A percentile compares a stretch with the other conserved stretches of the same genome.
Conservation (phyloP, 2,888 invertebrate genomes). For the Dolichomitus sp. region DNA sequence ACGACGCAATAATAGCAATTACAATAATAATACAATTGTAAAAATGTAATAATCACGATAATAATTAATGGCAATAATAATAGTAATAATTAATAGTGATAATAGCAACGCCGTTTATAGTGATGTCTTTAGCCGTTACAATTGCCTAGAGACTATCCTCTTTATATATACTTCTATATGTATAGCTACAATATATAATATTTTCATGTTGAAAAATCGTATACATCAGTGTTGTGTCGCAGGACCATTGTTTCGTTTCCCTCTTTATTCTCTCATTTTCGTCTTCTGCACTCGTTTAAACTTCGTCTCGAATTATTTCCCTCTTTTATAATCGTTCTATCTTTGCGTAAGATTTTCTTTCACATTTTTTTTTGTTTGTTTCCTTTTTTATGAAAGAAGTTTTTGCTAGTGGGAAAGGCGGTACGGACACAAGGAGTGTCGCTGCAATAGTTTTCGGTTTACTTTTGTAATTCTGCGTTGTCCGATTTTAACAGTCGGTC, state of each 20-base stretch:
- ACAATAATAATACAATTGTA: slow-evolving; percentile 77
- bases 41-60: slow-evolving; percentile 75
- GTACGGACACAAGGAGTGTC: slow-evolving; percentile 66
- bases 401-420: slow-evolving; percentile 67
- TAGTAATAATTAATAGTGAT: slow-evolving; percentile 71
- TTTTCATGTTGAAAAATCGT: slow-evolving; percentile 87
- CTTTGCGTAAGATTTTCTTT: slow-evolving; percentile 28
- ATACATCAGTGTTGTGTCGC: slow-evolving; percentile 87
- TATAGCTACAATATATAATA: slow-evolving; percentile 86
- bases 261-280: slow-evolving; percentile 59
- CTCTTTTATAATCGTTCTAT: slow-evolving; percentile 47
- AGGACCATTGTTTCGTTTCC: slow-evolving; percentile 84
- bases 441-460: not conserved
- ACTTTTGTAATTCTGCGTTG: not conserved
- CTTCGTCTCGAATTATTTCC: slow-evolving; percentile 64
- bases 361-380: slow-evolving; percentile 42
- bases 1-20: slow-evolving; percentile 73
- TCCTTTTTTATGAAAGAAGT: slow-evolving; percentile 61
- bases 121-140: slow-evolving; percentile 81
- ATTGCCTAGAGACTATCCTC: slow-evolving; percentile 83
- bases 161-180: slow-evolving; percentile 81
- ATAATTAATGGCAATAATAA: slow-evolving; percentile 74
- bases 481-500: slow-evolving; percentile 35
- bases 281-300: slow-evolving; percentile 51
- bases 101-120: slow-evolving; percentile 80